These are phyloP conservation scores for Simalia tracyae DNA, from an alignment of 2,797 vertebrate species.

Conservation along the genomic window DNA sequence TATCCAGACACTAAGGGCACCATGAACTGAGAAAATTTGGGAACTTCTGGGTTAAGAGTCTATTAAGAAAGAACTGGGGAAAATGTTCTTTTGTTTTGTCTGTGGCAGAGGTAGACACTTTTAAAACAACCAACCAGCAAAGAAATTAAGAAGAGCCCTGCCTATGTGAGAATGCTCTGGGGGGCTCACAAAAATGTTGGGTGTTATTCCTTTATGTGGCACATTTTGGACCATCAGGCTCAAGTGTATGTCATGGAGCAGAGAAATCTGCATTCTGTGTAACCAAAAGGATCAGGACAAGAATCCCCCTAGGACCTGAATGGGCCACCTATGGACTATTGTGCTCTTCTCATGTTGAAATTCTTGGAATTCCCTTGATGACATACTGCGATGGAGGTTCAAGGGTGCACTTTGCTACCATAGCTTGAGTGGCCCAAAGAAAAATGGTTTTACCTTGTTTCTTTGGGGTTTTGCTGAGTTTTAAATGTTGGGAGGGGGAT, in stretches of 20 bases:
- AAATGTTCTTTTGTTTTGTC: too few species aligned
- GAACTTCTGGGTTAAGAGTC: too few species aligned
- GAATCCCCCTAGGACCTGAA: background rate
- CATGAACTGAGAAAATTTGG: too few species aligned
- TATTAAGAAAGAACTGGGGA: too few species aligned
- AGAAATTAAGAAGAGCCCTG: too few species aligned
- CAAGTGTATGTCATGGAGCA: background rate
- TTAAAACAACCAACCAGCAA: too few species aligned
- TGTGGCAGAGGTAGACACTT: too few species aligned
- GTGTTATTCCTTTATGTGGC: background rate
- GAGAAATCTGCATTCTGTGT: background rate
- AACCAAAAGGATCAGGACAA: background rate
- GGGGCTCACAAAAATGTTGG: too few species aligned
- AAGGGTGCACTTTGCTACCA: background rate
- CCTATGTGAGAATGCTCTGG: too few species aligned
- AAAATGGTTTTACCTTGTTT: background rate
- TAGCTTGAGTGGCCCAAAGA: background rate
- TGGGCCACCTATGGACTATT: background rate
- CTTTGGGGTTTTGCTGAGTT: background rate
- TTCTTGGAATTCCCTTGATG: background rate
- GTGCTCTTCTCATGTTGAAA: background rate
- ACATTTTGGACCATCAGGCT: background rate
- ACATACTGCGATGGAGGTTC: background rate
- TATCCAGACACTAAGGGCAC: too few species aligned
- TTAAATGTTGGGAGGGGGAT: background rate